These are phyloP conservation scores for Taxidea taxus DNA, from an alignment of 2,113 vertebrate species.

Conservation along the genomic window DNA sequence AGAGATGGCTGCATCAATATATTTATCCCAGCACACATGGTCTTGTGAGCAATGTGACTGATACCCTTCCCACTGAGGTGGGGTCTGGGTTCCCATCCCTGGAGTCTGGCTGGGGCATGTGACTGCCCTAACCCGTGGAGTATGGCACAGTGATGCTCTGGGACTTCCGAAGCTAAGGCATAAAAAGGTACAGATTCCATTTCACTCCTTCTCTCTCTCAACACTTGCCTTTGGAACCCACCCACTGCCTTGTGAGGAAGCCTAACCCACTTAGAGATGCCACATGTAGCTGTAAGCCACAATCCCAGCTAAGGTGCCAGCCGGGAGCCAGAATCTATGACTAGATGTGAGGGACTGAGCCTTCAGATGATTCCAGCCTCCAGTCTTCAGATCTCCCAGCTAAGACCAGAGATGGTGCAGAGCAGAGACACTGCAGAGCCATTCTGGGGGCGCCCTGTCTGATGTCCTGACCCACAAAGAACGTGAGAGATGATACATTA, in stretches of 20 bases:
- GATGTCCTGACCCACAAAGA: background rate
- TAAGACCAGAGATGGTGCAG: background rate
- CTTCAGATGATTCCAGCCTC: background rate
- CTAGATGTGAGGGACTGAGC: background rate
- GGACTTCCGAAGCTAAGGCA: background rate
- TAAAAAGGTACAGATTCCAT: background rate
- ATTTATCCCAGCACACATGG: background rate
- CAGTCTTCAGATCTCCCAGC: slow-evolving; percentile 3
- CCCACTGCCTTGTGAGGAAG: background rate
- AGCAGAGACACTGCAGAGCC: background rate
- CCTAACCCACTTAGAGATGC: background rate
- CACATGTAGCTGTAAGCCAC: background rate
- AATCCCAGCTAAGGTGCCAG: background rate
- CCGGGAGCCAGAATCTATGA: background rate
- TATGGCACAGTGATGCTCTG: background rate
- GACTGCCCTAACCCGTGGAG: background rate
- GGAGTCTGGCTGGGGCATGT: background rate
- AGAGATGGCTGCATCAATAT: background rate
- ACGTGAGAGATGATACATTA: background rate
- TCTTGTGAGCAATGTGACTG: background rate
- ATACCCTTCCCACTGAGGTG: background rate
- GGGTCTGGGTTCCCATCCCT: background rate
- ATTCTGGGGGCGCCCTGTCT: background rate
- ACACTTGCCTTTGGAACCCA: background rate
- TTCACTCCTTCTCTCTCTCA: no score